Percentiles rank a stretch among this genome's conserved stretches.
Evolutionary conservation across 1,140 invertebrate species (phyloP).

Genomic region (Drosophila tsacasi): DNA sequence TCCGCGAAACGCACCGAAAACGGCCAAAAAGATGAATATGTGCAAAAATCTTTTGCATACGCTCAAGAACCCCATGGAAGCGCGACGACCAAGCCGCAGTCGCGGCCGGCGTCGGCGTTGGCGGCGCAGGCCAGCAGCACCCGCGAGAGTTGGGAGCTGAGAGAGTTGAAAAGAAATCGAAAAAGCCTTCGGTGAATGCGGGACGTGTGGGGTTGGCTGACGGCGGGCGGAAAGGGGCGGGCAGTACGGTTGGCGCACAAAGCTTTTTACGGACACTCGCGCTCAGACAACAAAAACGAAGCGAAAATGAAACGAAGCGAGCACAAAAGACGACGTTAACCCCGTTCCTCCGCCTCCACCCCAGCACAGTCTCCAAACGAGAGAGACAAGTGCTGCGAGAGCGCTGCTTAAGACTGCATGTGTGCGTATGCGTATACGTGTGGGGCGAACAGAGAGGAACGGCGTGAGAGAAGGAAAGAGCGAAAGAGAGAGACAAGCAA

Average conservation of each 20-base stretch:
- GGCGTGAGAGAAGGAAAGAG: slow-evolving; percentile 5
- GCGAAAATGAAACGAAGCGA: slow-evolving; percentile 68
- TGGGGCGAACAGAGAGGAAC: slow-evolving; percentile 24
- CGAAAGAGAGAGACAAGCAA: slow-evolving; percentile 36
- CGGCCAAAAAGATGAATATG: slow-evolving; percentile 85
- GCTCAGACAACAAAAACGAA: slow-evolving; percentile 70
- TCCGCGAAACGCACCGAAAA: slow-evolving; percentile 85
- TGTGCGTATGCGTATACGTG: slow-evolving; percentile 32
- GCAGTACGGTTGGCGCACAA: slow-evolving; percentile 50
- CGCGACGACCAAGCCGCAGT: slow-evolving; percentile 50
- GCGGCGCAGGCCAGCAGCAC: slow-evolving; percentile 32
- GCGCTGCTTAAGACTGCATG: slow-evolving; percentile 44
- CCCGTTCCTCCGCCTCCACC: slow-evolving; percentile 19
- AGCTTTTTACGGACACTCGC: slow-evolving; percentile 74
- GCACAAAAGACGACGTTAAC: slow-evolving; percentile 62
- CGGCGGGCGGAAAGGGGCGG: slow-evolving; percentile 33
- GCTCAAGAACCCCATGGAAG: slow-evolving; percentile 84
- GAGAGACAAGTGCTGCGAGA: slow-evolving; percentile 53
- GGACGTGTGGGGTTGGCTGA: not conserved
- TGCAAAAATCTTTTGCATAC: slow-evolving; percentile 85
- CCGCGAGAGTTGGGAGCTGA: slow-evolving; percentile 29
- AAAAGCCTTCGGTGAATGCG: slow-evolving; percentile 20
- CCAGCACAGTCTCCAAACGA: slow-evolving; percentile 14
- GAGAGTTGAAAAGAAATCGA: slow-evolving; percentile 56
- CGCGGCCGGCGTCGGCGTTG: slow-evolving; percentile 40